phyloP scores from a whole-genome alignment of 23 tunicate genomes.

The Aplidium turbinatum region DNA sequence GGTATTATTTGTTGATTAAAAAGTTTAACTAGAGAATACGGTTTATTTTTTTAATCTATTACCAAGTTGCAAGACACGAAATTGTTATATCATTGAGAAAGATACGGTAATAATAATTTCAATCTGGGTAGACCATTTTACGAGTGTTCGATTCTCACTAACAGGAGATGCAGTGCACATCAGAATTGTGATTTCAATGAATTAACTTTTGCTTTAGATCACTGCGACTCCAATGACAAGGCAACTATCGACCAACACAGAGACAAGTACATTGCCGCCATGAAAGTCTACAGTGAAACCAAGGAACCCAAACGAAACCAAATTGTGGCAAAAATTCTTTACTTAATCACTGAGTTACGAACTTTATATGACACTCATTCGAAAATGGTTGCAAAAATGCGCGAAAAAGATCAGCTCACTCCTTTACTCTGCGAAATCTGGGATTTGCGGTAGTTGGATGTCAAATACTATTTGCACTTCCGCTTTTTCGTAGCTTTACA shows the following conservation, averaged over 20 bases:
- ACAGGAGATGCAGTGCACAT: too few relatives aligned
- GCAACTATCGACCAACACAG: constrained; percentile 48
- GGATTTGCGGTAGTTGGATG: constrained; percentile 49
- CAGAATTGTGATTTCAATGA: too few relatives aligned
- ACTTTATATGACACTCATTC: constrained; percentile 60
- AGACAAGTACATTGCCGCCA: constrained; percentile 42
- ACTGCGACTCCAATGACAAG: constrained; percentile 44
- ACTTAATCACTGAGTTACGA: constrained; percentile 56
- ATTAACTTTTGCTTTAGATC: constrained; percentile 53
- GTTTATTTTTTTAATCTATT: too few relatives aligned
- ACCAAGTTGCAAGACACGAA: too few relatives aligned
- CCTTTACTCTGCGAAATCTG: constrained; percentile 83
- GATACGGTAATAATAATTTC: too few relatives aligned
- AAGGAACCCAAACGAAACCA: constrained; percentile 48
- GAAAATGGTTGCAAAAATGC: constrained; percentile 51
- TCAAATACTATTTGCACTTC: too few relatives aligned
- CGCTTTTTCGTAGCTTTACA: too few relatives aligned
- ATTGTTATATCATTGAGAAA: too few relatives aligned
- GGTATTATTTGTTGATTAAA: too few relatives aligned
- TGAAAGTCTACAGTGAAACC: constrained; percentile 53
- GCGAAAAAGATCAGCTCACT: constrained; percentile 53
- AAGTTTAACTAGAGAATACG: too few relatives aligned
- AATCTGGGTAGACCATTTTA: too few relatives aligned
- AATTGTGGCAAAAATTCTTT: constrained; percentile 61
- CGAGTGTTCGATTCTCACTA: too few relatives aligned